A percentile compares a stretch with the other conserved stretches of the same genome.
phyloP scores from a whole-genome alignment of 2,797 vertebrate species.

The Phrynocephalus forsythii region DNA sequence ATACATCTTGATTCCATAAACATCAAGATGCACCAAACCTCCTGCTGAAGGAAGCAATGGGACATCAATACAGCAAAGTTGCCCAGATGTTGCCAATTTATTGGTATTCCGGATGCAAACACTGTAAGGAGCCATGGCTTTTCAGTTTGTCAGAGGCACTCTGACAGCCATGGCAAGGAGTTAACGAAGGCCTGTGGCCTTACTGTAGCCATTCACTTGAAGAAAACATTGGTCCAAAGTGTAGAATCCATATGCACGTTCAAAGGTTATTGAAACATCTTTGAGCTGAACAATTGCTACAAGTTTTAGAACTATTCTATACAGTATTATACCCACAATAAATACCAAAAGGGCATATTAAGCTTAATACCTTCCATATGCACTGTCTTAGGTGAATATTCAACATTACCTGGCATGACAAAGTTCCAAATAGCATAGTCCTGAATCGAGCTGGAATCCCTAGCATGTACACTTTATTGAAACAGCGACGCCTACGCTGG shows the following conservation, averaged over 20 bases:
- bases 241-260: slow-evolving; percentile 6
- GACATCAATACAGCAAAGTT: slow-evolving; percentile 1
- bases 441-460: no score
- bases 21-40: background rate
- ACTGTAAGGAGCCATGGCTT: background rate
- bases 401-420: no score
- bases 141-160: background rate
- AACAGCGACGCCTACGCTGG: no score
- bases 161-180: background rate
- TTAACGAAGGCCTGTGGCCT: background rate
- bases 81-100: background rate
- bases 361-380: no score
- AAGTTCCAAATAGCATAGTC: no score
- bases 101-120: background rate
- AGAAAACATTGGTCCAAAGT: slow-evolving; percentile 39
- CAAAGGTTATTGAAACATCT: slow-evolving; percentile 3
- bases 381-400: no score
- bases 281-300: slow-evolving; percentile 4
- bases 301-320: background rate
- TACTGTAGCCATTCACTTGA: background rate
- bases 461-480: no score
- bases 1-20: background rate
- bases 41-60: background rate
- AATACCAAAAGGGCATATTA: background rate
- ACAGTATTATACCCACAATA: accelerated